Conservation (phyloP, 2,888 invertebrate genomes). For the Catotricha subobsoleta region DNA sequence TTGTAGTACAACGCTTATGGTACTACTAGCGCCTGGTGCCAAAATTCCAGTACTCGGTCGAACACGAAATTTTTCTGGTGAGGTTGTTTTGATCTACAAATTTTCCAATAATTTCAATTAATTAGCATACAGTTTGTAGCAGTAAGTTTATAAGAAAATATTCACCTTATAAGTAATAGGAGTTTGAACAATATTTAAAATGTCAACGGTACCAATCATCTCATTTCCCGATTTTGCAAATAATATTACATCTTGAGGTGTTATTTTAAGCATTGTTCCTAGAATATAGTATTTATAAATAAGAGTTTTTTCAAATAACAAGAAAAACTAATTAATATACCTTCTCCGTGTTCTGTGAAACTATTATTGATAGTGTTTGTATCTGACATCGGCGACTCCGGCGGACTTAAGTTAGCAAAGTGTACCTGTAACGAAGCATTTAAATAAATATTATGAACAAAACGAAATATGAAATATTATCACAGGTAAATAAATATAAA, state of each 20-base stretch:
- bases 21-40: conserved; percentile 40
- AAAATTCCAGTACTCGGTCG: conserved; percentile 71
- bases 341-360: not conserved
- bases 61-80: conserved; percentile 88
- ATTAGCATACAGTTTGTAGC: not conserved
- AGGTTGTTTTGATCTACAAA: conserved; percentile 72
- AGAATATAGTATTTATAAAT: conserved; percentile 10
- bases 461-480: too few species aligned
- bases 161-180: conserved; percentile 51
- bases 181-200: conserved; percentile 49
- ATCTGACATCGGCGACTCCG: conserved; percentile 35
- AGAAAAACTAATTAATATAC: conserved; percentile 2
- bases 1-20: conserved; percentile 56
- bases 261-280: conserved; percentile 41
- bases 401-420: conserved; percentile 35
- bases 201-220: conserved; percentile 42
- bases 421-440: conserved; percentile 43
- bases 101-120: not conserved
- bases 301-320: not conserved
- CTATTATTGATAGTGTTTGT: conserved; percentile 18
- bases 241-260: conserved; percentile 49
- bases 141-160: not conserved
- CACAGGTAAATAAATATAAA: too few species aligned
- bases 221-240: conserved; percentile 48
- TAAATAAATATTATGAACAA: too few species aligned